A percentile compares a stretch with the other conserved stretches of the same genome.
phyloP scores from a whole-genome alignment of 2,797 vertebrate genomes.

The Syngnathus acus region DNA sequence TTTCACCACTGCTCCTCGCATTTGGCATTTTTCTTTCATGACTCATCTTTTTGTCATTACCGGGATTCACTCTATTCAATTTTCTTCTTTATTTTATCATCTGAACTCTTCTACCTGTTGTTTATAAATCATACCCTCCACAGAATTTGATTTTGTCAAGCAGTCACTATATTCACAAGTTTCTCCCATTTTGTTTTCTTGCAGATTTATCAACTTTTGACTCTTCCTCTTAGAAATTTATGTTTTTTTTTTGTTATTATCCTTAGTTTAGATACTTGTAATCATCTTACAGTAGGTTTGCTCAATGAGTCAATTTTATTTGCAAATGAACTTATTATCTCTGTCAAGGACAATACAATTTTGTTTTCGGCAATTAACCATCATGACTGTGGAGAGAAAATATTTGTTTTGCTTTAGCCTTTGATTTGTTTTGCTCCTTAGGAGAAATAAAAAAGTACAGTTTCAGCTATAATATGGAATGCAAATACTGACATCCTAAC shows the following conservation, averaged over 20 bases:
- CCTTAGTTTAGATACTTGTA: neutral
- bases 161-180: neutral
- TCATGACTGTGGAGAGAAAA: no score
- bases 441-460: neutral
- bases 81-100: slow-evolving; percentile 49
- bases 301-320: neutral
- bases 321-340: neutral
- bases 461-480: slow-evolving; percentile 18
- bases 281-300: neutral
- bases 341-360: neutral
- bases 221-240: neutral
- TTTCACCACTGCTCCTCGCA: slow-evolving; percentile 39
- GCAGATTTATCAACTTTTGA: no score
- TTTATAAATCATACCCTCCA: slow-evolving; percentile 23
- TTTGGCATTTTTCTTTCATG: slow-evolving; percentile 41
- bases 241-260: neutral
- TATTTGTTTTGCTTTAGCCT: neutral
- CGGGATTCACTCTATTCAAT: slow-evolving; percentile 47
- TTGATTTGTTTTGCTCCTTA: neutral
- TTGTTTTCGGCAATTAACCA: neutral
- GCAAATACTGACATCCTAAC: slow-evolving; percentile 9
- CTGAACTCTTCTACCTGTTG: slow-evolving; percentile 27
- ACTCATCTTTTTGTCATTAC: slow-evolving; percentile 46
- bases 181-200: neutral
- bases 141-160: neutral